These are phyloP conservation scores for Colius striatus DNA, from an alignment of 2,113 vertebrate genomes.

Conservation along the genomic window DNA sequence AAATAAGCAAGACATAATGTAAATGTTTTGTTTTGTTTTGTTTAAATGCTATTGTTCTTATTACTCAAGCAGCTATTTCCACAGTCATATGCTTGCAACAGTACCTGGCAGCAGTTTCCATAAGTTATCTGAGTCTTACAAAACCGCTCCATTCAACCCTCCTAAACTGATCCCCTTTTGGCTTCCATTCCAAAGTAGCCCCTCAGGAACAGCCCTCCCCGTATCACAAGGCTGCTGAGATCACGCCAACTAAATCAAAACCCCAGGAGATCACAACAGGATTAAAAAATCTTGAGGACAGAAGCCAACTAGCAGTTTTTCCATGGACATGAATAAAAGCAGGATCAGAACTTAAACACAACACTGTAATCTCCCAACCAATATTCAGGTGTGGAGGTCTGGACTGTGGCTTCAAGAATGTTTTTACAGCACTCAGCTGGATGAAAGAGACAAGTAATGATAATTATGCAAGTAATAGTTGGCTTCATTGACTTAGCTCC, in stretches of 20 bases:
- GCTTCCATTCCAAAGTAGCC: background rate
- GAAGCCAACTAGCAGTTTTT: constrained; percentile 29
- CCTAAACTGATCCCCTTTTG: constrained; percentile 35
- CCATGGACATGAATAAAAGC: background rate
- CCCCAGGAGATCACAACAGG: constrained; percentile 50
- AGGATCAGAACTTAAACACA: background rate
- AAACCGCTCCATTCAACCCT: constrained; percentile 29
- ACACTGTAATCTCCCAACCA: background rate
- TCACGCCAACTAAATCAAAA: constrained; percentile 11
- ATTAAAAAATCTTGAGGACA: constrained; percentile 39
- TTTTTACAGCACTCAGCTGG: background rate
- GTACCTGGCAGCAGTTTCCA: constrained; percentile 46
- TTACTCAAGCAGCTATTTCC: constrained; percentile 47
- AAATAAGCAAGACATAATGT: background rate
- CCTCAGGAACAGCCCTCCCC: constrained; percentile 40
- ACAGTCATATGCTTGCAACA: constrained; percentile 52
- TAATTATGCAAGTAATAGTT: constrained; percentile 8
- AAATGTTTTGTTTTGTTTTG: background rate
- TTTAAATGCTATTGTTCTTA: constrained; percentile 26
- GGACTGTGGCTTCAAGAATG: background rate
- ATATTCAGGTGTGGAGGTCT: constrained; percentile 4
- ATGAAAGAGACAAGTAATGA: background rate
- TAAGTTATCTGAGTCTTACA: constrained; percentile 52
- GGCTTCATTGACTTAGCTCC: constrained; percentile 5
- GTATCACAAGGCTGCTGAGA: constrained; percentile 42